These are phyloP conservation scores for Eclectus roratus DNA, from an alignment of 2,113 vertebrate species.

Conservation along the genomic window DNA sequence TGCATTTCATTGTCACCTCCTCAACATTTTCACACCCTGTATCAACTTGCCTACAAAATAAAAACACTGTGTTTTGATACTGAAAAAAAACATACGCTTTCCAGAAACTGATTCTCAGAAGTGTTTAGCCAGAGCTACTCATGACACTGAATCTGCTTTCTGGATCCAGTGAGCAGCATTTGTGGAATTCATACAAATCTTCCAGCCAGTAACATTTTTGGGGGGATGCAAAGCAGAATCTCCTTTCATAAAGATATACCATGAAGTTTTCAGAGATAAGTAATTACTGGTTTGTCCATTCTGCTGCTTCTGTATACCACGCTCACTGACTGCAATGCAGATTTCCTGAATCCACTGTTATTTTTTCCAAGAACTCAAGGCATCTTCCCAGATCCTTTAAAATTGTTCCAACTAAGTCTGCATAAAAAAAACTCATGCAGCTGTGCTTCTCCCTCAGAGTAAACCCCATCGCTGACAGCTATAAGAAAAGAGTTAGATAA, in stretches of 20 bases:
- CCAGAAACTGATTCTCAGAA: neutral
- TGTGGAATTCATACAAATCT: neutral
- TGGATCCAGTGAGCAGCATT: neutral
- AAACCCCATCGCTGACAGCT: neutral
- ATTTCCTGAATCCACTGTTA: neutral
- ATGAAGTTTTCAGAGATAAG: neutral
- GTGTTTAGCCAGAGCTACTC: neutral
- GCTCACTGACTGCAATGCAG: neutral
- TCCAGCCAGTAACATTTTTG: neutral
- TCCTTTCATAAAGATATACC: neutral
- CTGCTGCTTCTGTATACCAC: neutral
- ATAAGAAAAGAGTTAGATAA: neutral
- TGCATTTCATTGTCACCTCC: slow-evolving; percentile 30
- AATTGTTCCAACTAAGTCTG: neutral
- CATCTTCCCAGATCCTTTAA: neutral
- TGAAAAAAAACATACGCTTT: neutral
- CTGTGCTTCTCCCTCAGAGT: neutral
- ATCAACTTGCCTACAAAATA: slow-evolving; percentile 20
- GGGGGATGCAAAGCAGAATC: neutral
- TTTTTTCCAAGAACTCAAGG: neutral
- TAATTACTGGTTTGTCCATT: neutral
- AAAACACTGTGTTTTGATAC: neutral
- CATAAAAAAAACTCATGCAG: neutral
- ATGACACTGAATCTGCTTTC: neutral
- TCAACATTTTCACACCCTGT: neutral